These are phyloP conservation scores for Antheraea mylitta DNA, from an alignment of 1,140 invertebrate species.

Conservation along the genomic window DNA sequence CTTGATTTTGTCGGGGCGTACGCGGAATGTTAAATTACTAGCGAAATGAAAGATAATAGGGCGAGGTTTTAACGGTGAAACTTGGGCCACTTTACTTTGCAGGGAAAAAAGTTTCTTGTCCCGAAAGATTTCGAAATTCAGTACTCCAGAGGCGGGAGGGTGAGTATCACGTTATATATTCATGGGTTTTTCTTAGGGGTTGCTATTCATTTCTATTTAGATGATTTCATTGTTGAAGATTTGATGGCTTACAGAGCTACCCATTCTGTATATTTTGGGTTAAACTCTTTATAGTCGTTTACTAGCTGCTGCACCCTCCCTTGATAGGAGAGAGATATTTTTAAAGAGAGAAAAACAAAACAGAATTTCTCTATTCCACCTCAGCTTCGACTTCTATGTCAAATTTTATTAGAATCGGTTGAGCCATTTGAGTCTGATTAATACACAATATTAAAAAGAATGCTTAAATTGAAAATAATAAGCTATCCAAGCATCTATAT, in stretches of 20 bases:
- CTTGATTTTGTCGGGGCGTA: constrained; percentile 67
- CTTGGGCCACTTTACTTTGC: constrained; percentile 23
- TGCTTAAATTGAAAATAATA: too few species aligned
- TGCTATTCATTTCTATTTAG: constrained; percentile 30
- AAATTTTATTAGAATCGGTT: too few species aligned
- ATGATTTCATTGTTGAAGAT: constrained; percentile 24
- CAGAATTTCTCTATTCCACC: too few species aligned
- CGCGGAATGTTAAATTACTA: constrained; percentile 74
- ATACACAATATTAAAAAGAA: too few species aligned
- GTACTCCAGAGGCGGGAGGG: constrained; percentile 45
- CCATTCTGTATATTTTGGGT: neutral
- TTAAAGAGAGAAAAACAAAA: too few species aligned
- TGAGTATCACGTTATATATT: constrained; percentile 66
- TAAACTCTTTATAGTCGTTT: constrained; percentile 8
- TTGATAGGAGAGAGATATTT: too few species aligned
- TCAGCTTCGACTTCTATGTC: too few species aligned
- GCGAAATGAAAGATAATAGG: constrained; percentile 76
- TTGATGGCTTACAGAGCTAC: constrained; percentile 11
- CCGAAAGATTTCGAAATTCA: constrained; percentile 66
- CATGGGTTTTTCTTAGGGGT: constrained; percentile 48
- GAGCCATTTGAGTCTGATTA: too few species aligned
- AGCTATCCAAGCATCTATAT: too few species aligned
- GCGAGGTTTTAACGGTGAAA: constrained; percentile 52
- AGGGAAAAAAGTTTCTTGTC: constrained; percentile 54
- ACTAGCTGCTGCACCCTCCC: too few species aligned